Base-by-base conservation (phyloP, 2,797 vertebrate genomes). In the Helarctos malayanus region DNA sequence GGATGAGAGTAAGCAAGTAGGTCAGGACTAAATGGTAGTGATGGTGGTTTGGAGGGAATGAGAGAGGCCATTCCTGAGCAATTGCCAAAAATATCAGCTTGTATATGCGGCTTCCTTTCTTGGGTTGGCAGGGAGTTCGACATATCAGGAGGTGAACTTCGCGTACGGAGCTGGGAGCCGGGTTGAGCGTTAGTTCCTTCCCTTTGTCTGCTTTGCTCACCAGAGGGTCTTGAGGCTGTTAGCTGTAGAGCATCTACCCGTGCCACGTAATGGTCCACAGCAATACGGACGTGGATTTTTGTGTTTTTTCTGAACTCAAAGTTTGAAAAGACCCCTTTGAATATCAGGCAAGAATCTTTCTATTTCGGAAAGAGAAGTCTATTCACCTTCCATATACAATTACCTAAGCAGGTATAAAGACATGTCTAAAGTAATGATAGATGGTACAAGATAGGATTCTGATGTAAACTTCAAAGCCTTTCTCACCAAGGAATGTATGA, bases 41-140 rank as follows among this genome's bases (percentile, higher is more conserved):
- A 76, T 89, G 19, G 87, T 97, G 86, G 90, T 94, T 93, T 95
- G 88, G 79, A 95, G 57, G 81, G 32, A 75, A 85, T 76, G 27
- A 21, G 45, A 89, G 61, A 84, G 85, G 68, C 38, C 90, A 89
- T 95, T 94, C 95, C 69, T 94, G 91, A 97, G 85, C 76, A 49
- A n/a, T 83, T 79, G 94, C 95, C 94, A 96, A 96, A 91, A 91
- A 94, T 92, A 92, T 92, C 91, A 85, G 41, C 10, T 65, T 92
- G 92, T 87, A 32, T 73, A 86, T 82, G 92, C 68, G 91, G 81
- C 94, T 96, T 96, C 69, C 91, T 87, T 95, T 95, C 95, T 95
- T 81, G 81, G 59, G 29, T 79, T 95, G 68, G 71, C 35, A 69
- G 68, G 89, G 49, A 92, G 61, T 87, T 71, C 57, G 45, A 41